Evolutionary conservation across 2,888 invertebrate species (phyloP).

Genomic region (Cartodere bifasciata): DNA sequence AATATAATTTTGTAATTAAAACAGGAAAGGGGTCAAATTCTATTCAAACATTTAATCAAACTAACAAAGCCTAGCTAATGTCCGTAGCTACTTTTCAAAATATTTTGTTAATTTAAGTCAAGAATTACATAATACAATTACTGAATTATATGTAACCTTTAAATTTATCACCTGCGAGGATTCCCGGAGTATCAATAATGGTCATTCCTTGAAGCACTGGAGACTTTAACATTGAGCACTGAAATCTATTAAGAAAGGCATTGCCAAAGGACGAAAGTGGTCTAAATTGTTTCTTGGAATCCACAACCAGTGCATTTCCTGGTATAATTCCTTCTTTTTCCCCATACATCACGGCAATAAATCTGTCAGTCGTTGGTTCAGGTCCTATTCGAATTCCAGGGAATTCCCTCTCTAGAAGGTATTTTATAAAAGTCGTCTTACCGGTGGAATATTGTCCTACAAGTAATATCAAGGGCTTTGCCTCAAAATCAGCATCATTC

Average conservation of each 20-base stretch:
- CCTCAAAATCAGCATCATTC: slow-evolving; percentile 95
- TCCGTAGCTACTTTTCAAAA: no score
- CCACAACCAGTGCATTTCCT: slow-evolving; percentile 95
- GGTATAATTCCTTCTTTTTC: slow-evolving; percentile 91
- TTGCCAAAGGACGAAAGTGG: slow-evolving; percentile 95
- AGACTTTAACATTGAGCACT: slow-evolving; percentile 82
- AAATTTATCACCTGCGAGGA: slow-evolving; percentile 43
- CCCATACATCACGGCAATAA: slow-evolving; percentile 93
- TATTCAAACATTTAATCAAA: no score
- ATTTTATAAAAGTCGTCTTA: slow-evolving; percentile 90
- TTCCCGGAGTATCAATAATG: slow-evolving; percentile 96
- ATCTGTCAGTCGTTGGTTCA: slow-evolving; percentile 98
- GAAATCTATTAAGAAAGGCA: slow-evolving; percentile 93
- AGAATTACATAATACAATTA: no score
- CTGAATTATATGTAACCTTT: no score
- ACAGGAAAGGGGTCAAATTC: no score
- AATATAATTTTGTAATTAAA: no score
- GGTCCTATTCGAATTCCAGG: slow-evolving; percentile 98
- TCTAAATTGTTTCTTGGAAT: slow-evolving; percentile 91
- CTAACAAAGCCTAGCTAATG: no score
- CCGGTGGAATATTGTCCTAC: slow-evolving; percentile 98
- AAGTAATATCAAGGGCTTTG: slow-evolving; percentile 92
- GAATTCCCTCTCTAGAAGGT: slow-evolving; percentile 85
- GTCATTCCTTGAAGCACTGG: slow-evolving; percentile 89
- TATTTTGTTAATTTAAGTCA: no score